Conservation (phyloP, 2,797 vertebrate genomes). For the Intellagama lesueurii region DNA sequence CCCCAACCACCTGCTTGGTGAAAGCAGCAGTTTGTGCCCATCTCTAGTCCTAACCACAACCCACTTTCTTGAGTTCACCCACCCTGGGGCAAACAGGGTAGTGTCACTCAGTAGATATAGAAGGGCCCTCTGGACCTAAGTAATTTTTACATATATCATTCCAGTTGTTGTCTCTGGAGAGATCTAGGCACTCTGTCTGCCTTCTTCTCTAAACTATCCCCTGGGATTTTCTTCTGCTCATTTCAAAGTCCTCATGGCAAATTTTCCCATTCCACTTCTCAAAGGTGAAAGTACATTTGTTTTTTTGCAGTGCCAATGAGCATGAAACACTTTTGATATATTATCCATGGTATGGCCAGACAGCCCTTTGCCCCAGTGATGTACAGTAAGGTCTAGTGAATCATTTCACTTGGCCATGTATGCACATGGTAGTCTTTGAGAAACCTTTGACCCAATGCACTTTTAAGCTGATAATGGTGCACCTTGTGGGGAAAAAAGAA, state of each 20-base stretch:
- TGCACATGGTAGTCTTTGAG: background rate
- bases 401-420: slow-evolving; percentile 11
- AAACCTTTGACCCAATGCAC: slow-evolving; percentile 28
- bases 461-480: slow-evolving; percentile 33
- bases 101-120: too few species aligned
- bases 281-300: background rate
- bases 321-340: background rate
- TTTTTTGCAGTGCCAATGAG: background rate
- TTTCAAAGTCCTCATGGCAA: background rate
- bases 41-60: too few species aligned
- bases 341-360: slow-evolving; percentile 25
- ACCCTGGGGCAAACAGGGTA: too few species aligned
- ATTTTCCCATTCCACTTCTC: background rate
- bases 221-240: background rate
- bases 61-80: too few species aligned
- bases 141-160: background rate
- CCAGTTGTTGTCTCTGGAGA: background rate
- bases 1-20: too few species aligned
- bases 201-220: background rate
- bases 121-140: too few species aligned
- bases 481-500: background rate
- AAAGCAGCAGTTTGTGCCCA: too few species aligned
- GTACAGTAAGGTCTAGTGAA: background rate
- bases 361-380: background rate
- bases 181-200: background rate